These are phyloP conservation scores for Eufriesea mexicana DNA, from an alignment of 1,140 invertebrate genomes.

Conservation along the genomic window DNA sequence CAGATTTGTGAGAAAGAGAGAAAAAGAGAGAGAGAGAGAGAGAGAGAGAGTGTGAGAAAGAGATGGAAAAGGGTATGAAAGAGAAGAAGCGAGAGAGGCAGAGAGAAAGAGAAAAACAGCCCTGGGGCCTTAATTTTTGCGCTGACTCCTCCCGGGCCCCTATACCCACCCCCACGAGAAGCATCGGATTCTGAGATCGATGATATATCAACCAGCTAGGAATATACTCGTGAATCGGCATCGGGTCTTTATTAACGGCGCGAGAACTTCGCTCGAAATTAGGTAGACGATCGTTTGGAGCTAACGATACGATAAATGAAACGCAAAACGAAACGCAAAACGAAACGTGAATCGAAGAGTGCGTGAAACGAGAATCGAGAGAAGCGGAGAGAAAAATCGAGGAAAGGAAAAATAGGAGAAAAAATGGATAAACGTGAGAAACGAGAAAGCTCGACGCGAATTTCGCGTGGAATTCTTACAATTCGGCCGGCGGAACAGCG, in stretches of 20 bases:
- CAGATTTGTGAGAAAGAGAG: conserved; percentile 33
- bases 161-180: conserved; percentile 48
- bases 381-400: neutral
- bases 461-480: conserved; percentile 24
- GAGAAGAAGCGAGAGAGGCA: conserved; percentile 38
- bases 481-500: conserved; percentile 36
- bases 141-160: conserved; percentile 76
- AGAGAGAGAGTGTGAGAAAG: conserved; percentile 14
- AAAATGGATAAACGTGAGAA: neutral
- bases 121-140: conserved; percentile 79
- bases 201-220: neutral
- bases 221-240: conserved; percentile 28
- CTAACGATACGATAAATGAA: neutral
- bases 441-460: neutral
- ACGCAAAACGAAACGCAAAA: neutral
- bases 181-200: conserved; percentile 3
- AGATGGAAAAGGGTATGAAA: conserved; percentile 55
- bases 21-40: conserved; percentile 38
- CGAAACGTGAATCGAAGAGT: too few species aligned
- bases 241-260: neutral
- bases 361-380: too few species aligned
- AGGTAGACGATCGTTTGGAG: conserved; percentile 19
- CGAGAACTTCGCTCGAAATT: conserved; percentile 11
- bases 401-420: neutral
- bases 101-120: conserved; percentile 67